Base-by-base conservation (phyloP, 1,140 invertebrate genomes). In the Drosophila cardini region DNA sequence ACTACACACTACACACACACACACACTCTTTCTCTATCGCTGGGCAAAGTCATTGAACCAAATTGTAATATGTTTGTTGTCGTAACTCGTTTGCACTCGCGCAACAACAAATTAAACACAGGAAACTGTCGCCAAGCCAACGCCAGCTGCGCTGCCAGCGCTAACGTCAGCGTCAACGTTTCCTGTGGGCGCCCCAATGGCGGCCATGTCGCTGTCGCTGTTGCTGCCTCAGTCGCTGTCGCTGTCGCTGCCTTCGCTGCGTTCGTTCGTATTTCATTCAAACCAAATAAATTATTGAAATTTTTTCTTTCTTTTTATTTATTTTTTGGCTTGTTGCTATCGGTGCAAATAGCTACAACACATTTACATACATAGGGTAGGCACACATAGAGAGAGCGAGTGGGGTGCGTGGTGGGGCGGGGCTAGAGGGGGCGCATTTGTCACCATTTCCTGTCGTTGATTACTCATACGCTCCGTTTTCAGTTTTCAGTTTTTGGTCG, bases 271-370 rank as follows among this genome's bases (percentile, higher is more conserved):
- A 86, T 86, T 86, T 86, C 83, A 86, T 86, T 86, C 83, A 86
- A 83, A 86, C 83, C 83, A 86, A 86, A 86, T 89, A 87, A 87
- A 87, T 87, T 87, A 89, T 87, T 87, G 83, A 87, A 87, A 87
- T 89, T 87, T 52, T 32, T 38, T 67, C 56, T 70, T 62, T 64
- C 58, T 71, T 9, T 67, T 67, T 40, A 56, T 16, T 43, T 46
- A 32, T 36, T 71, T 77, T 78, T 89, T 89, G 75, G 76, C 84
- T 77, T 89, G 84, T 87, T 87, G 85, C 84, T 87, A 87, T 89
- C 83, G 83, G 84, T 87, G 84, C 84, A 89, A 89, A 87, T 89
- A 84, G 76, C 80, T 89, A 89, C 80, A 89, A 79, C 84, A 89
- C 79, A 89, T 80, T 83, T 86, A 86, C 76, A 83, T 70, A 75